Evolutionary conservation across 1,140 invertebrate genomes (phyloP), one percentile per base, ranked within the genome.

Genomic region (Polypedilum vanderplanki): DNA sequence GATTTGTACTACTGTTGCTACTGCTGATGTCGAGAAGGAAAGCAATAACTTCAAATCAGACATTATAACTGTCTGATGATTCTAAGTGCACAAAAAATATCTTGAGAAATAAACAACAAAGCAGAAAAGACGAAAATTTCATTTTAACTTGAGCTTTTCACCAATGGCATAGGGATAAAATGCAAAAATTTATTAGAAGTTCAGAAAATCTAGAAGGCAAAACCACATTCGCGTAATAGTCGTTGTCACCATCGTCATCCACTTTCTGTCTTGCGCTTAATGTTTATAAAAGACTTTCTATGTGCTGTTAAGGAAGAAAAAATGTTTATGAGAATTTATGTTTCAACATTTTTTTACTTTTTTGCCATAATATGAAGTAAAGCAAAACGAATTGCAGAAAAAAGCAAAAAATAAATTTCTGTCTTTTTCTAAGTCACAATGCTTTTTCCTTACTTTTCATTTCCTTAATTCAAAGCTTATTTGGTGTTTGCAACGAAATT

Each of bases 311-410:
- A 33, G 2, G 24, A 33, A 33, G 24, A 33, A 33, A 33, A 15
- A 46, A 46, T 57, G 46, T 57, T 57, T 57, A 57, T 57, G 46
- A 57, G 46, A 57, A 57, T 57, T 57, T 57, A 57, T 57, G 46
- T 57, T n/a, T 57, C 46, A 57, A 57, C 46, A 57, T 57, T 57
- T 57, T 57, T 57, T 15, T 4, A 3, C 24, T 33, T 33, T 33
- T 33, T 33, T 33, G 24, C n/a, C n/a, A n/a, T n/a, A n/a, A n/a
- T 33, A 33, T 33, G 24, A 33, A 33, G 24, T 5, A 3, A 33
- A 33, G 5, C 24, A 33, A 33, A 33, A 33, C n/a, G n/a, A n/a
- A n/a, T n/a, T n/a, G 24, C 24, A 33, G 5, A 33, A 5, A 33
- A 5, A 33, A 33, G 24, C 5, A 3, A 33, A 33, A 33, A 33